phyloP scores from a whole-genome alignment of 2,797 vertebrate genomes.

The Otolemur crassicaudatus region DNA sequence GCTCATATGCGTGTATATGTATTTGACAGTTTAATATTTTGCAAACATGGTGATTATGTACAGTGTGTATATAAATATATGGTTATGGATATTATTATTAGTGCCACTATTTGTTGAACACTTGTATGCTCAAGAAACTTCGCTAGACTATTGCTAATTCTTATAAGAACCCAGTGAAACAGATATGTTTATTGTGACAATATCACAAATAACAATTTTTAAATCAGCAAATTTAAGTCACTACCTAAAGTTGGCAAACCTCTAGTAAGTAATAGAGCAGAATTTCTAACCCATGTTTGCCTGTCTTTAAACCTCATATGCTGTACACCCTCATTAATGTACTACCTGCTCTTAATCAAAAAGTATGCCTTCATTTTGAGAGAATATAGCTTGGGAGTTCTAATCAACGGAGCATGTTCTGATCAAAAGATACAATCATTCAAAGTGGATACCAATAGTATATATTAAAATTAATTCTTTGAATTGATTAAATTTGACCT shows the following conservation, averaged over 20 bases:
- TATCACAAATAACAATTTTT: conserved; percentile 48
- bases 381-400: background rate
- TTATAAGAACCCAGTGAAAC: background rate
- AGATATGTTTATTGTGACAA: background rate
- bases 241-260: background rate
- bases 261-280: background rate
- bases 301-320: background rate
- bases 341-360: background rate
- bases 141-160: background rate
- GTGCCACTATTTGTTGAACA: background rate
- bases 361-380: conserved; percentile 2
- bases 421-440: background rate
- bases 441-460: background rate
- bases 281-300: background rate
- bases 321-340: background rate
- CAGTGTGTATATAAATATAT: background rate
- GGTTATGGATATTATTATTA: background rate
- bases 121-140: background rate
- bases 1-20: background rate
- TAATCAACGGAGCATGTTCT: background rate
- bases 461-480: background rate
- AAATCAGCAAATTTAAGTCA: conserved; percentile 37
- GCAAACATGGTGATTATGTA: background rate
- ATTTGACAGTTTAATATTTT: background rate
- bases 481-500: background rate